Conservation (phyloP, 53 echinoderm and acorn worm genomes). For the Holothuria leucospilota region DNA sequence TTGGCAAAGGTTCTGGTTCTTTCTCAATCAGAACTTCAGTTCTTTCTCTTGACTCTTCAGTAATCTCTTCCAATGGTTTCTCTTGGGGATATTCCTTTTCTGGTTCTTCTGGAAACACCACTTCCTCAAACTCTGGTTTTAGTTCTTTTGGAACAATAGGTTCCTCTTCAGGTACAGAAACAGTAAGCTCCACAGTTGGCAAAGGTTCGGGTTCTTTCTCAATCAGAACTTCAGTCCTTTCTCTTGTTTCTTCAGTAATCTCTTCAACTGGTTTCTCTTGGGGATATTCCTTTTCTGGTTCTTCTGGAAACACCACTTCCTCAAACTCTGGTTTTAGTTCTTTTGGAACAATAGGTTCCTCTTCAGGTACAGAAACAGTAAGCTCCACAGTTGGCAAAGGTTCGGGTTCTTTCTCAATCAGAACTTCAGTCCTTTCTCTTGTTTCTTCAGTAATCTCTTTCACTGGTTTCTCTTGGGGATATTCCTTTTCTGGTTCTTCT, state of each 20-base stretch:
- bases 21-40: slow-evolving; percentile 65
- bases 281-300: slow-evolving; percentile 13
- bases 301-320: slow-evolving; percentile 64
- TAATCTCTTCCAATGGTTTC: slow-evolving; percentile 15
- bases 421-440: slow-evolving; percentile 36
- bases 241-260: slow-evolving; percentile 47
- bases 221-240: slow-evolving; percentile 34
- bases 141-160: slow-evolving; percentile 5
- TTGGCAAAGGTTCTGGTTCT: slow-evolving; percentile 45
- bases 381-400: slow-evolving; percentile 35
- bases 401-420: slow-evolving; percentile 41
- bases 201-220: slow-evolving; percentile 40
- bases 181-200: slow-evolving; percentile 38
- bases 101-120: slow-evolving; percentile 59
- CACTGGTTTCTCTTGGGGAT: slow-evolving; percentile 35
- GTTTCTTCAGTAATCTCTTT: slow-evolving; percentile 46
- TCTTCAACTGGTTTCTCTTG: slow-evolving; percentile 38
- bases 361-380: slow-evolving; percentile 32
- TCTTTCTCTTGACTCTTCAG: slow-evolving; percentile 21
- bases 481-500: slow-evolving; percentile 7
- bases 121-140: slow-evolving; percentile 66
- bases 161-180: slow-evolving; percentile 31
- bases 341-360: neutral
- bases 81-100: slow-evolving; percentile 25
- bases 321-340: slow-evolving; percentile 62